Conservation (phyloP, 2,888 invertebrate species). For the Nemurella pictetii region DNA sequence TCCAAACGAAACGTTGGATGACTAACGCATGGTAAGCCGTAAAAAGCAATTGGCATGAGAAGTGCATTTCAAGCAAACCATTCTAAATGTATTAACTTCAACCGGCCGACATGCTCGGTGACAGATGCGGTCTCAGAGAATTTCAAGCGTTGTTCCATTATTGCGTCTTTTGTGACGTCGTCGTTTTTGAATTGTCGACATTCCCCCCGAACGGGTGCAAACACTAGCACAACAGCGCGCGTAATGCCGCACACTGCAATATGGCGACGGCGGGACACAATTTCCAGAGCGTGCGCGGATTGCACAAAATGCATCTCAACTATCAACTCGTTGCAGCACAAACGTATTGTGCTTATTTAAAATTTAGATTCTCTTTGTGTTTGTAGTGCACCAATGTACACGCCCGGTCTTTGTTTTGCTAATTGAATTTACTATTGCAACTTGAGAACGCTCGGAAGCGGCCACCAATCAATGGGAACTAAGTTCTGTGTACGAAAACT, state of each 20-base stretch:
- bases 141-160: background rate
- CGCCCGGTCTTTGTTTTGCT: background rate
- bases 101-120: background rate
- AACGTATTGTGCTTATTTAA: background rate
- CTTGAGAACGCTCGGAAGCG: background rate
- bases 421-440: background rate
- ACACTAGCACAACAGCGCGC: conserved; percentile 1
- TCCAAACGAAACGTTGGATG: too few relatives aligned
- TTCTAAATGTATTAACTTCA: conserved; percentile 3
- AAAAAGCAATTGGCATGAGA: background rate
- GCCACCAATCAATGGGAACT: background rate
- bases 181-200: background rate
- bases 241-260: too few relatives aligned
- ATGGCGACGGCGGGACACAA: background rate
- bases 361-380: conserved; percentile 16
- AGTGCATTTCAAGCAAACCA: conserved; percentile 14
- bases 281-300: conserved; percentile 1
- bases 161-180: background rate
- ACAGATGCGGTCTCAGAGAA: background rate
- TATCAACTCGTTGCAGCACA: background rate
- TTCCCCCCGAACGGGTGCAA: background rate
- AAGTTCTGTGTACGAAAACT: background rate
- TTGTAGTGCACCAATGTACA: background rate
- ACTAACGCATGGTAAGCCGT: too few relatives aligned
- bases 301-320: conserved; percentile 17